Evolutionary conservation across 2,888 invertebrate genomes (phyloP), one percentile per base, ranked within the genome.

Genomic region (Amblyjoppa proteus): DNA sequence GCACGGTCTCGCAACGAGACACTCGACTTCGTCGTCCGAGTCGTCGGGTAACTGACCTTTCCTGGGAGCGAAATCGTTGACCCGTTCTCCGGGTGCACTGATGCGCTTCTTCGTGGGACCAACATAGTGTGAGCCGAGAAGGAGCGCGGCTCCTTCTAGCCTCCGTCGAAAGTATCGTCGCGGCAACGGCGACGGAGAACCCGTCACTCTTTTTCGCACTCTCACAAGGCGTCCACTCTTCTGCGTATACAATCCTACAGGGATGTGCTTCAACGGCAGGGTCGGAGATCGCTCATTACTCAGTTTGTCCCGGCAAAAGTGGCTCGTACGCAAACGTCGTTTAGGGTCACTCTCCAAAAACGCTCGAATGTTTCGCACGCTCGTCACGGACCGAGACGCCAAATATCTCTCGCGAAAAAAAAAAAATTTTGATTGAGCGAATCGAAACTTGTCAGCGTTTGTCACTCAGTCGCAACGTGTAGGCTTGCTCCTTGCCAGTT

Each of bases 11-110:
- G 66, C 81, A 76, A 82, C 58, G 76, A 76, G 76, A 76, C 20
- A 68, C 31, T 74, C 69, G 53, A 56, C 73, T 56, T 70, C 11
- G 13, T 58, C 56, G 71, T 73, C 81, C 45, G 58, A 31, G 64
- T 31, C 68, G 53, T 70, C 71, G 83, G 81, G 84, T 85, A 84
- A 88, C 88, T 87, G 88, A 88, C 87, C 88, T 85, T 85, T 83
- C 84, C 69, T 85, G 82, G 77, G 74, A 87, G 78, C 83, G 77
- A 82, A 85, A 81, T 84, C 77, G 70, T 83, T 87, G 78, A 84
- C 82, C 85, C 80, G 75, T 83, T 77, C 73, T 61, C 73, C 80
- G 61, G 64, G 51, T 71, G 71, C 68, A 70, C 31, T 13, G 74
- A 74, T 74, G 80, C 68, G 58, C 74, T 68, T 73, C 41, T 41